Evolutionary conservation across 2,113 vertebrate species (phyloP).

Genomic region (Coturnix japonica): DNA sequence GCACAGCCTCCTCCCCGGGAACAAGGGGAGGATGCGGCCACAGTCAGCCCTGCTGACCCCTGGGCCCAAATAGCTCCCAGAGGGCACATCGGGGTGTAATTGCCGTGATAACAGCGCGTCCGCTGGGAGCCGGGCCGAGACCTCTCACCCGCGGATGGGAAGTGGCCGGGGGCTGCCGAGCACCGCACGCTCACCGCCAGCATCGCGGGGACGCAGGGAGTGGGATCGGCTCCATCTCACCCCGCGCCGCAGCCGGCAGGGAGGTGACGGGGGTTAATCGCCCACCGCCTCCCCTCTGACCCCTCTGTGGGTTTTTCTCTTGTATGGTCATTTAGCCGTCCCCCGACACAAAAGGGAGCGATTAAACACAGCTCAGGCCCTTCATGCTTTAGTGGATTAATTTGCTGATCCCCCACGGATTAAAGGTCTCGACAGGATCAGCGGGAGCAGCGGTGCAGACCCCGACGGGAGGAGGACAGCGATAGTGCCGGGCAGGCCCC

Average conservation of each 20-base stretch:
- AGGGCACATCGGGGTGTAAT: conserved; percentile 37
- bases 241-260: conserved; percentile 61
- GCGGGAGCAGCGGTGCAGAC: conserved; percentile 38
- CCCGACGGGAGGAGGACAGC: conserved; percentile 18
- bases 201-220: neutral
- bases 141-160: neutral
- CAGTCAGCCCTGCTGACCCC: conserved; percentile 42
- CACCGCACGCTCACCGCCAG: neutral
- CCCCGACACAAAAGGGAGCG: conserved; percentile 77
- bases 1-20: conserved; percentile 36
- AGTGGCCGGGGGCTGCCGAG: neutral
- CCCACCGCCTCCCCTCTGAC: conserved; percentile 79
- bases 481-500: neutral
- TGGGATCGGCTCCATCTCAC: conserved; percentile 28
- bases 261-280: conserved; percentile 80
- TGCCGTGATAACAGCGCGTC: conserved; percentile 54
- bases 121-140: conserved; percentile 21
- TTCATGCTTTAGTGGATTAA: conserved; percentile 81
- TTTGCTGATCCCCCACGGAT: conserved; percentile 77
- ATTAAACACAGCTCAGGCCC: conserved; percentile 78
- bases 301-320: conserved; percentile 80
- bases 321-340: conserved; percentile 78
- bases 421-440: conserved; percentile 73
- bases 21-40: neutral
- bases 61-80: conserved; percentile 44